phyloP scores from a whole-genome alignment of 2,113 vertebrate species.

The Seriola dumerili region DNA sequence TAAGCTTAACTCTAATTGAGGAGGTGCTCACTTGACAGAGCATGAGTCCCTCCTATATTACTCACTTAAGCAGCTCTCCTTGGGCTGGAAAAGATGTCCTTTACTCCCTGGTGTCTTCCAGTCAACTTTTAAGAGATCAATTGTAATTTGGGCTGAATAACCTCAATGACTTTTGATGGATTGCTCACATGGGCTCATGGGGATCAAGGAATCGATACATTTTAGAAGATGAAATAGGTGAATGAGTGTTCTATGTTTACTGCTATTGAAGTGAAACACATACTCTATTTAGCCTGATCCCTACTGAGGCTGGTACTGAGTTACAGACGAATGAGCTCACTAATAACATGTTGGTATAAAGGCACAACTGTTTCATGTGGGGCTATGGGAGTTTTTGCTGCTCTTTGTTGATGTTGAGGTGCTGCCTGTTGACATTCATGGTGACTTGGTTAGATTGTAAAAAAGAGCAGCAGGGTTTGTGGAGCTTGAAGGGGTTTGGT shows the following conservation, averaged over 20 bases:
- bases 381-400: conserved; percentile 30
- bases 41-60: conserved; percentile 51
- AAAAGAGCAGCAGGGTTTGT: not conserved
- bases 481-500: not conserved
- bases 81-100: conserved; percentile 61
- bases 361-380: not conserved
- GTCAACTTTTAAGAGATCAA: conserved; percentile 71
- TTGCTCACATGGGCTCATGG: conserved; percentile 38
- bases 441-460: conserved; percentile 14
- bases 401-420: conserved; percentile 26
- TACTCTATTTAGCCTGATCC: conserved; percentile 40
- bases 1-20: conserved; percentile 76
- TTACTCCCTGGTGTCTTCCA: conserved; percentile 51
- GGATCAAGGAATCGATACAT: conserved; percentile 52
- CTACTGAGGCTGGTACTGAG: conserved; percentile 16
- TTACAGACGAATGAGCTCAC: conserved; percentile 34
- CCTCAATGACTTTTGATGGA: conserved; percentile 62
- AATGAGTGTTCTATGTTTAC: conserved; percentile 43
- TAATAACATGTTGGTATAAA: conserved; percentile 10
- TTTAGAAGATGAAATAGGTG: conserved; percentile 63
- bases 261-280: conserved; percentile 36
- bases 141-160: conserved; percentile 71
- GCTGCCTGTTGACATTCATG: conserved; percentile 31
- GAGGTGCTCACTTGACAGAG: conserved; percentile 64
- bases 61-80: conserved; percentile 68